phyloP scores from a whole-genome alignment of 2,797 vertebrate species.

The Danio aesculapii region DNA sequence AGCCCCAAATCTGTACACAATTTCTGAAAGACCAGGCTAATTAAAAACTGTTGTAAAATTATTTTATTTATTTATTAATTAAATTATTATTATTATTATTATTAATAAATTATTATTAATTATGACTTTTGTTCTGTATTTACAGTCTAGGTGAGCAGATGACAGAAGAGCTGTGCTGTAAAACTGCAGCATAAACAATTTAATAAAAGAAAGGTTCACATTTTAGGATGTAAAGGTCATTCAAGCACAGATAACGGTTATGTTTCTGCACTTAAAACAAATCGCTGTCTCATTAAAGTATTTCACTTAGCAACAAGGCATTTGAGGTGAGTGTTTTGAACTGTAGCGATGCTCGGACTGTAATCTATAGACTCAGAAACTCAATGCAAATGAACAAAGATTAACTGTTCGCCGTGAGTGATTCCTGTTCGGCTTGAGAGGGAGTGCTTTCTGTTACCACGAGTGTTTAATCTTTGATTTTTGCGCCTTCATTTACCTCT shows the following conservation, averaged over 20 bases:
- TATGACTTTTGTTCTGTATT: too few relatives aligned
- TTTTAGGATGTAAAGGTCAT: neutral
- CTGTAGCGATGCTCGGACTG: neutral
- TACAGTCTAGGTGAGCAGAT: too few relatives aligned
- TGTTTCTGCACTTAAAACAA: neutral
- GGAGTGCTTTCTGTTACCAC: conserved; percentile 16
- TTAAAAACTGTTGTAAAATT: too few relatives aligned
- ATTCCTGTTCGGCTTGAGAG: conserved; percentile 42
- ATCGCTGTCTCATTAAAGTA: neutral
- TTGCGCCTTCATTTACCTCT: conserved; percentile 58
- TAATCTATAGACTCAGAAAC: neutral
- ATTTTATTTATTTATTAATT: too few relatives aligned
- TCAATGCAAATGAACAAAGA: conserved; percentile 31
- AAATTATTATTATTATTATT: too few relatives aligned
- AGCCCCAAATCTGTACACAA: neutral
- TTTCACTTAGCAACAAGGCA: neutral
- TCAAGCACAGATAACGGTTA: neutral
- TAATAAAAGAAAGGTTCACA: neutral
- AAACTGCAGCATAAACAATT: too few relatives aligned
- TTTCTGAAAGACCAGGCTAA: neutral
- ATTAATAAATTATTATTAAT: too few relatives aligned
- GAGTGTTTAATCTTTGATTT: conserved; percentile 57
- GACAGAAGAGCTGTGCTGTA: too few relatives aligned
- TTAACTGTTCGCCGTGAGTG: conserved; percentile 34
- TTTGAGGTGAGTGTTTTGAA: conserved; percentile 26